These are phyloP conservation scores for Perodicticus potto DNA, from an alignment of 2,797 vertebrate genomes.

Conservation along the genomic window DNA sequence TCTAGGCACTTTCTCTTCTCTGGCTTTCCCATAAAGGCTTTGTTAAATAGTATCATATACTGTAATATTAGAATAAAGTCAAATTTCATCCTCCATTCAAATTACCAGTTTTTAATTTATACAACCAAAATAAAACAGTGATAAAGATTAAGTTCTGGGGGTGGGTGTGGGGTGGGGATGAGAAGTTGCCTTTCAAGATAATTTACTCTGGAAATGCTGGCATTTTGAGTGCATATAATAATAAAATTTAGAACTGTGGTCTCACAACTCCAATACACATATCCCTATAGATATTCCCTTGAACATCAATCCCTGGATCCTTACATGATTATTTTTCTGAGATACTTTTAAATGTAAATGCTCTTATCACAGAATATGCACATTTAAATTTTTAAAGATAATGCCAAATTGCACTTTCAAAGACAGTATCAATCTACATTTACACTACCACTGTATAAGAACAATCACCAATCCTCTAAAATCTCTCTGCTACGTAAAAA, in stretches of 20 bases:
- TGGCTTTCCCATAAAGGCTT: conserved; percentile 32
- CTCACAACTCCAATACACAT: background rate
- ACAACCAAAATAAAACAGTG: conserved; percentile 51
- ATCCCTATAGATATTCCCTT: background rate
- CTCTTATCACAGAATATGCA: background rate
- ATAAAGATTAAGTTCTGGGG: background rate
- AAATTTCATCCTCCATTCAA: conserved; percentile 43
- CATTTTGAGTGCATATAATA: conserved; percentile 48
- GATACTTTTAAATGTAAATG: conserved; percentile 34
- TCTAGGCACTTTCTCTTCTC: conserved; percentile 29
- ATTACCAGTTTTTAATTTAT: conserved; percentile 64
- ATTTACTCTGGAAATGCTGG: conserved; percentile 39
- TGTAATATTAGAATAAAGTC: conserved; percentile 53
- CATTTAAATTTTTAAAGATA: conserved; percentile 41
- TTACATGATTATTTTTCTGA: conserved; percentile 11
- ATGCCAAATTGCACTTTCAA: conserved; percentile 16
- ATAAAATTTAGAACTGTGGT: conserved; percentile 35
- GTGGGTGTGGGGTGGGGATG: background rate
- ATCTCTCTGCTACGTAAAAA: background rate
- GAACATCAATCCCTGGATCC: background rate
- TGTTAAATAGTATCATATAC: conserved; percentile 8
- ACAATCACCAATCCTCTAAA: background rate
- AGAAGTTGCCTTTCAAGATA: conserved; percentile 48
- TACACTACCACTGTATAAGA: conserved; percentile 1
- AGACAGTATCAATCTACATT: background rate